phyloP scores from a whole-genome alignment of 2,888 invertebrate genomes.

The Drosophila rellima region DNA sequence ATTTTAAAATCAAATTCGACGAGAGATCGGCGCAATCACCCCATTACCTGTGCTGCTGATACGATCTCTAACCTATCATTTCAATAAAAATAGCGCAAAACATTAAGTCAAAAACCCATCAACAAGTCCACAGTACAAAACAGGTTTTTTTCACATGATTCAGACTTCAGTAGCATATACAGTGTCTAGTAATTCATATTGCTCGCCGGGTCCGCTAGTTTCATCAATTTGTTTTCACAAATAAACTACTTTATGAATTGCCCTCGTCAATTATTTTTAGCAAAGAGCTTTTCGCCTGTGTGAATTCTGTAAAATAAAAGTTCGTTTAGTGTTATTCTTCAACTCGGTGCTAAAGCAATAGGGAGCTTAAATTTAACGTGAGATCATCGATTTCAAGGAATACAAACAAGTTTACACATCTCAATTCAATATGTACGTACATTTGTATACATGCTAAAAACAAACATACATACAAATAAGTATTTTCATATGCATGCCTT shows the following conservation, averaged over 20 bases:
- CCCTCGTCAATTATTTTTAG: constrained; percentile 49
- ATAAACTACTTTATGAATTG: constrained; percentile 39
- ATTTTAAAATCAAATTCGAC: constrained; percentile 7
- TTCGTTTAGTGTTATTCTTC: constrained; percentile 69
- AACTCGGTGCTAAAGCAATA: constrained; percentile 66
- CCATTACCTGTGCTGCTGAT: background rate
- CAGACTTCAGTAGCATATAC: constrained; percentile 4
- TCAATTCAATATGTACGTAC: constrained; percentile 18
- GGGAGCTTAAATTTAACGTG: constrained; percentile 58
- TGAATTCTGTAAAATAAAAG: constrained; percentile 54
- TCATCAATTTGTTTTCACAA: constrained; percentile 5
- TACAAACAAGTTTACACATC: constrained; percentile 41
- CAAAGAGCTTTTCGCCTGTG: constrained; percentile 47
- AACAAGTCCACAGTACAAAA: constrained; percentile 11
- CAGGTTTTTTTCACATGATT: constrained; percentile 16
- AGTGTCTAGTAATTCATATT: constrained; percentile 15
- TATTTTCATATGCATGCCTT: constrained; percentile 3
- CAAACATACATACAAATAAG: background rate
- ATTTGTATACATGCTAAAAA: constrained; percentile 4
- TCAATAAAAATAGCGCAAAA: constrained; percentile 8
- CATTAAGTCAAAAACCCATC: constrained; percentile 2
- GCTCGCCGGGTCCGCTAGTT: constrained; percentile 4
- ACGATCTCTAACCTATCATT: constrained; percentile 8
- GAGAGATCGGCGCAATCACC: background rate
- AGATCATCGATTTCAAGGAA: constrained; percentile 61